Evolutionary conservation across 2,113 vertebrate species (phyloP).

Genomic region (Tupaia tana): DNA sequence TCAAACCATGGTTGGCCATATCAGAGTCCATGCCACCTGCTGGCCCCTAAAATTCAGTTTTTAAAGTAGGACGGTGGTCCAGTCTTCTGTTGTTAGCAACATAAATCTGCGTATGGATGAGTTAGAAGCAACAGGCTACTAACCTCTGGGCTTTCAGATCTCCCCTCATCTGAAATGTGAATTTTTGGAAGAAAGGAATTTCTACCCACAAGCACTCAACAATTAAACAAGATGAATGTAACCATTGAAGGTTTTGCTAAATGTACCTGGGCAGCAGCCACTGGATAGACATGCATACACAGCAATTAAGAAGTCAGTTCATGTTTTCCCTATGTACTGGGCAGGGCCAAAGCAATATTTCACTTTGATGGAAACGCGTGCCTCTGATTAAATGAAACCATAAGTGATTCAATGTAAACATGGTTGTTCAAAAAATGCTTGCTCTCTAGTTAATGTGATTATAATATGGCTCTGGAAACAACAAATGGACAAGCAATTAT

Average conservation of each 20-base stretch:
- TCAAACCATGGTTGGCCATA: too few relatives aligned
- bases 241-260: slow-evolving; percentile 37
- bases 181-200: background rate
- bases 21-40: too few relatives aligned
- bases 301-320: background rate
- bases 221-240: background rate
- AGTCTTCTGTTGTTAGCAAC: background rate
- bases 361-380: background rate
- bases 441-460: background rate
- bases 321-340: background rate
- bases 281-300: background rate
- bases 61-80: background rate
- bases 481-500: background rate
- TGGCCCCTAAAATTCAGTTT: background rate
- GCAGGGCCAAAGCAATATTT: background rate
- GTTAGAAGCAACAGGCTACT: background rate
- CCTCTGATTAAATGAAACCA: background rate
- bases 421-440: slow-evolving; percentile 11
- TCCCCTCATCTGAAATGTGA: slow-evolving; percentile 1
- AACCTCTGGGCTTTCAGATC: background rate
- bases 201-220: background rate
- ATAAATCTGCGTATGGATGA: background rate
- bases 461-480: background rate
- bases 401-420: background rate
- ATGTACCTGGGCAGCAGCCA: background rate